A percentile compares a stretch with the other conserved stretches of the same genome.
These are phyloP conservation scores for Eilema sororculum DNA, from an alignment of 2,888 invertebrate species.

Conservation along the genomic window DNA sequence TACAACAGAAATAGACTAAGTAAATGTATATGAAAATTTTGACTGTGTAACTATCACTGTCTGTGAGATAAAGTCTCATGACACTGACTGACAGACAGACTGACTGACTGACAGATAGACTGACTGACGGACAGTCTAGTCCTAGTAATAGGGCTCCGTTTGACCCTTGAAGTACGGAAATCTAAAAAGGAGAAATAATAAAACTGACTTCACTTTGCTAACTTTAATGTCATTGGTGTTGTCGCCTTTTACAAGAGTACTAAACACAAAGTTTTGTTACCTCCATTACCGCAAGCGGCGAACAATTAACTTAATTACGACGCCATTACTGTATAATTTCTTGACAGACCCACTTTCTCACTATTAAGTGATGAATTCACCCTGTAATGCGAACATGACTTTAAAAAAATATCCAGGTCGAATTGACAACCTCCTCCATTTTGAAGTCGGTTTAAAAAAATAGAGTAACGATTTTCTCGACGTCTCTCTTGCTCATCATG, in stretches of 20 bases:
- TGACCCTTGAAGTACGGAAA: not conserved
- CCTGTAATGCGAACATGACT: constrained; percentile 18
- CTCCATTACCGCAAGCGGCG: constrained; percentile 53
- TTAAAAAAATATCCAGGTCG: constrained; percentile 18
- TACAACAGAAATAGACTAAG: too few relatives aligned
- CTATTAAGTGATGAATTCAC: constrained; percentile 32
- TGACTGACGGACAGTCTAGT: too few relatives aligned
- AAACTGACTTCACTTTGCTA: not conserved
- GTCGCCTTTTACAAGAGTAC: constrained; percentile 24
- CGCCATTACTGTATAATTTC: constrained; percentile 56
- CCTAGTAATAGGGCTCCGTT: not conserved
- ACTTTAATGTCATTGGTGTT: constrained; percentile 11
- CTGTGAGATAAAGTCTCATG: too few relatives aligned
- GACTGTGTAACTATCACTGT: too few relatives aligned
- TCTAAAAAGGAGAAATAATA: not conserved
- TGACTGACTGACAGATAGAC: too few relatives aligned
- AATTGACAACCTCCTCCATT: not conserved
- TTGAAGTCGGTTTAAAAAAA: too few relatives aligned
- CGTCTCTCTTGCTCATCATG: too few relatives aligned
- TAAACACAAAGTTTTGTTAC: constrained; percentile 38
- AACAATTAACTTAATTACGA: constrained; percentile 58
- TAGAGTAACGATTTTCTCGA: too few relatives aligned
- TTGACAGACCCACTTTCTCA: constrained; percentile 48
- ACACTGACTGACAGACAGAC: too few relatives aligned
- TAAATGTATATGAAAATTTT: too few relatives aligned